Conservation (phyloP, 2,888 invertebrate genomes). For the Drosophila lacicola region DNA sequence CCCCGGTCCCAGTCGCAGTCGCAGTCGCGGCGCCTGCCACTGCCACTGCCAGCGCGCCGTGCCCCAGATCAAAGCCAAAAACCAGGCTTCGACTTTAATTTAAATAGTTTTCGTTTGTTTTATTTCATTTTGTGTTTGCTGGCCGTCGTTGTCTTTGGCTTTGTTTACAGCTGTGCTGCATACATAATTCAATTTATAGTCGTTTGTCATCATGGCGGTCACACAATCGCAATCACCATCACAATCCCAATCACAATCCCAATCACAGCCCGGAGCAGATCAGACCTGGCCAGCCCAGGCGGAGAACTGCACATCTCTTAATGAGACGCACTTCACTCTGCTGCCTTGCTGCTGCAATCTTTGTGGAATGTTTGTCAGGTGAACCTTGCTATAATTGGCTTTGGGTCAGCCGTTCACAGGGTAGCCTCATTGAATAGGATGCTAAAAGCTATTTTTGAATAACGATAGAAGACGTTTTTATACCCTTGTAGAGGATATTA, state of each 20-base stretch:
- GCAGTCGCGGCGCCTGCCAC: constrained; percentile 12
- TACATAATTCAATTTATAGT: constrained; percentile 65
- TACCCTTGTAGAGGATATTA: too few relatives aligned
- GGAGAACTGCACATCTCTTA: constrained; percentile 37
- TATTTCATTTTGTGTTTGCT: constrained; percentile 7
- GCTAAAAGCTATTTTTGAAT: too few relatives aligned
- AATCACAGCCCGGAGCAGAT: constrained; percentile 8
- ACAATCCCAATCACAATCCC: constrained; percentile 3
- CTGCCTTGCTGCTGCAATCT: constrained; percentile 1
- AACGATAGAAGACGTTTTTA: too few relatives aligned
- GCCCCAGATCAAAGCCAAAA: constrained; percentile 48
- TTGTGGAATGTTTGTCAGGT: constrained; percentile 3
- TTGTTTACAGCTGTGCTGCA: constrained; percentile 54
- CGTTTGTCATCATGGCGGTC: constrained; percentile 32
- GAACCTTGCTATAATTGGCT: too few relatives aligned
- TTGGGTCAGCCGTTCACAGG: too few relatives aligned
- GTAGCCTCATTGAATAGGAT: too few relatives aligned
- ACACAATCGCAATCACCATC: constrained; percentile 23
- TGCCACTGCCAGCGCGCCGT: constrained; percentile 25
- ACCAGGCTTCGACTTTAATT: constrained; percentile 58
- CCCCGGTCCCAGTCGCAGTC: constrained; percentile 20
- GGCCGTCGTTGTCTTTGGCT: constrained; percentile 32
- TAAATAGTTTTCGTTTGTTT: constrained; percentile 68
- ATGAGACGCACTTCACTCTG: constrained; percentile 26
- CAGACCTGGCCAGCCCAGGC: constrained; percentile 18